Base-by-base conservation (phyloP, 1,140 invertebrate genomes). In the Gryon sp. region DNA sequence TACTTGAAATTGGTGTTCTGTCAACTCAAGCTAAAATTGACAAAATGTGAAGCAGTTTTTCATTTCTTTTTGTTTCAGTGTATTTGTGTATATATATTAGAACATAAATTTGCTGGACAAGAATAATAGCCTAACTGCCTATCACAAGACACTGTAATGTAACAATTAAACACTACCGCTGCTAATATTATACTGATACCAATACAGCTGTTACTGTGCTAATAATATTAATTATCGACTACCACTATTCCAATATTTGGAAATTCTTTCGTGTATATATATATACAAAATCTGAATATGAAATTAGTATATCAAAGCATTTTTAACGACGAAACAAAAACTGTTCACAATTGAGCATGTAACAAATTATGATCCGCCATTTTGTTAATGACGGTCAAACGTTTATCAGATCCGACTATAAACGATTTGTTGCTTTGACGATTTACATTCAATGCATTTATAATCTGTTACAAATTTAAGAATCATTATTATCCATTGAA, bases 41-140 rank as follows among this genome's bases (percentile, higher is more conserved):
- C n/a, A n/a, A n/a, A n/a, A n/a, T n/a, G n/a, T n/a, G n/a, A n/a
- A n/a, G n/a, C n/a, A n/a, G n/a, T n/a, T n/a, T n/a, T n/a, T n/a
- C n/a, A n/a, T n/a, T n/a, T n/a, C n/a, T n/a, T n/a, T n/a, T n/a
- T n/a, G n/a, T n/a, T n/a, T n/a, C n/a, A n/a, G n/a, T n/a, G n/a
- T n/a, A n/a, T n/a, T n/a, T n/a, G n/a, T n/a, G n/a, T n/a, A n/a
- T n/a, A n/a, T n/a, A n/a, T n/a, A 12, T 9, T n/a, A 3, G 28
- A 28, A 28, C 14, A 14, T 46, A 46, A 60, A 62, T 50, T 48
- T 40, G 28, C 28, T 16, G 12, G 14, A 32, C 53, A 11, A 6
- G 30, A 48, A 48, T 28, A 30, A 52, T 53, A 45, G 55, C 57
- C 53, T 32, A 63, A 63, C 57, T 73, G 68, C 68, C 68, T 73